Evolutionary conservation across 1,140 invertebrate species (phyloP).

Genomic region (Cydia strobilella): DNA sequence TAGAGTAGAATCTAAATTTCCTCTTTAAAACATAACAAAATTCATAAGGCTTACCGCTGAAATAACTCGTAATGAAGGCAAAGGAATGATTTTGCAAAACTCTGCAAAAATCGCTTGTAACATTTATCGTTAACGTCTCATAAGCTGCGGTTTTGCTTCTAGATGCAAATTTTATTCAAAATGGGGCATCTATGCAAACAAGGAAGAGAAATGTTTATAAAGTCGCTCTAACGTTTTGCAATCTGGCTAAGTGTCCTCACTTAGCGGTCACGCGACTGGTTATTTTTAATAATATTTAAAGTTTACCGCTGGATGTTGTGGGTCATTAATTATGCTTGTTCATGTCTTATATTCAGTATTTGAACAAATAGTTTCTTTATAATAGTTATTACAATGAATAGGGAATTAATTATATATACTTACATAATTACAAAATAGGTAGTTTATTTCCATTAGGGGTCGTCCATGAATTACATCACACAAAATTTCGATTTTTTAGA

Average conservation of each 20-base stretch:
- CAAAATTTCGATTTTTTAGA: too few relatives aligned
- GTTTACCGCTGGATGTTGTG: background rate
- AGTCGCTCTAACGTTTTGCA: slow-evolving; percentile 12
- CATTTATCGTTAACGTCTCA: slow-evolving; percentile 31
- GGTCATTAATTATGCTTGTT: background rate
- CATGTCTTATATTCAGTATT: background rate
- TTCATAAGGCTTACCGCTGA: background rate
- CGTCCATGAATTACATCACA: too few relatives aligned
- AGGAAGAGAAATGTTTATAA: slow-evolving; percentile 5
- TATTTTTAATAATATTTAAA: background rate
- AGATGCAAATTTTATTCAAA: slow-evolving; percentile 40
- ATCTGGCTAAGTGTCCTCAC: slow-evolving; percentile 13
- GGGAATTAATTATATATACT: too few relatives aligned
- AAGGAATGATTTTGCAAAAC: background rate
- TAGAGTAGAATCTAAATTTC: background rate
- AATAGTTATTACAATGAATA: too few relatives aligned
- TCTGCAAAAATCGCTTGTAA: slow-evolving; percentile 15
- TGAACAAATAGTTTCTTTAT: background rate
- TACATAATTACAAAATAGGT: too few relatives aligned
- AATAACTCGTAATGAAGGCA: slow-evolving; percentile 11
- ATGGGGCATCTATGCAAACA: slow-evolving; percentile 36
- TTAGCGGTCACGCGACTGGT: background rate
- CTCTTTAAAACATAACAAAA: background rate
- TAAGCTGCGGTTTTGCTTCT: slow-evolving; percentile 32
- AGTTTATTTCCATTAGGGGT: too few relatives aligned